Conservation (phyloP, 2,113 vertebrate species). For the Saccopteryx leptura region DNA sequence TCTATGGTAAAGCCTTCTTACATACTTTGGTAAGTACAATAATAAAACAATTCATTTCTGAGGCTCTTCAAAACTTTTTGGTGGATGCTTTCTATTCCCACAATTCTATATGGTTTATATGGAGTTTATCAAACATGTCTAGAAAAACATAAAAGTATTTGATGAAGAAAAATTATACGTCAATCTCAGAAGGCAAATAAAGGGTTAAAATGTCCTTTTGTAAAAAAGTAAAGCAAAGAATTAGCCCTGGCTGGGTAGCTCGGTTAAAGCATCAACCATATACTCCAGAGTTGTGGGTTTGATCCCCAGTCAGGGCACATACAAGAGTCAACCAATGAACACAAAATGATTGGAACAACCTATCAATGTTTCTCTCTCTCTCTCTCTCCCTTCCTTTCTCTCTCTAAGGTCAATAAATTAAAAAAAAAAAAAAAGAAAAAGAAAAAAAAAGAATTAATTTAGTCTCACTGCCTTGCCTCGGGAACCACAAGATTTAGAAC, state of each 20-base stretch:
- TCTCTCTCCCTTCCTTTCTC: too few species aligned
- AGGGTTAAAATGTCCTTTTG: background rate
- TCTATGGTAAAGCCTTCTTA: background rate
- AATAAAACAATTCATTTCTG: slow-evolving; percentile 28
- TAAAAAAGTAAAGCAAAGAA: background rate
- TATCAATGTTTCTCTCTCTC: too few species aligned
- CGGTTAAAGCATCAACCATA: too few species aligned
- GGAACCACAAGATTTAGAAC: background rate
- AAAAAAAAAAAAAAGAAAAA: background rate
- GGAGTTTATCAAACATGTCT: background rate
- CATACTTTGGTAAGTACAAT: background rate
- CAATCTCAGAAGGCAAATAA: slow-evolving; percentile 1
- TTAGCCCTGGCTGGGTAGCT: background rate
- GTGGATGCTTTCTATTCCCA: background rate
- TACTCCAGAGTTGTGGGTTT: too few species aligned
- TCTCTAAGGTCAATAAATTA: too few species aligned
- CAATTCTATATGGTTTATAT: background rate
- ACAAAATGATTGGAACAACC: too few species aligned
- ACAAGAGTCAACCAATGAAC: too few species aligned
- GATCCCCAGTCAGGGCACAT: too few species aligned
- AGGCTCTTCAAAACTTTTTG: slow-evolving; percentile 3
- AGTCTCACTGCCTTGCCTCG: background rate
- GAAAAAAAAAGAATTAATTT: background rate
- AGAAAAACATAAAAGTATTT: background rate
- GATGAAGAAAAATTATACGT: background rate